phyloP scores from a whole-genome alignment of 2,888 invertebrate species.

The Apamea monoglypha region DNA sequence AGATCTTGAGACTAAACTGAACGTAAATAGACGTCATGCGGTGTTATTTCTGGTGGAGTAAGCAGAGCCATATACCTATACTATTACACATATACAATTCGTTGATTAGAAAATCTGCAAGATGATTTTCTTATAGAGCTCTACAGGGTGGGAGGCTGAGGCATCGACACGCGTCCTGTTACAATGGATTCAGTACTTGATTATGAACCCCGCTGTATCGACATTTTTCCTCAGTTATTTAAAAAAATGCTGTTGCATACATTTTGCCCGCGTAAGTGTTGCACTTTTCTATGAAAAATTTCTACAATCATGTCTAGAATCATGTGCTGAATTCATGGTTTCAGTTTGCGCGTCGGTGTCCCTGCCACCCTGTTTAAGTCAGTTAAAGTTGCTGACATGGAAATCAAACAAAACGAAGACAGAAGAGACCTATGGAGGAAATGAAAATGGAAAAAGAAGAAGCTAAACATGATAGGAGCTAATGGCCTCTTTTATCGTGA shows the following conservation, averaged over 20 bases:
- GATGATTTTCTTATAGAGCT: neutral
- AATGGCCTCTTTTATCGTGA: neutral
- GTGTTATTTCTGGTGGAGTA: neutral
- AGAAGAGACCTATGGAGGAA: neutral
- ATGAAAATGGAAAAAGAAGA: neutral
- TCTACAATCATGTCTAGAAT: no score
- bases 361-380: no score
- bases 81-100: neutral
- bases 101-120: neutral
- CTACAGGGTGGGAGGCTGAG: no score
- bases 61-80: neutral
- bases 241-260: no score
- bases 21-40: slow-evolving; percentile 20
- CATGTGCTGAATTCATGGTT: neutral
- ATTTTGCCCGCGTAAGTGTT: no score
- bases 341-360: no score
- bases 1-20: slow-evolving; percentile 4
- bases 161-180: no score
- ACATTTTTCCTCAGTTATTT: neutral
- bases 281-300: no score
- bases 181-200: no score
- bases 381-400: slow-evolving; percentile 5
- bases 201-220: no score
- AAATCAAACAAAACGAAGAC: neutral
- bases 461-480: neutral